Percentiles rank a stretch among this genome's conserved stretches.
Evolutionary conservation across 1,140 invertebrate genomes (phyloP).

Genomic region (Rhyzopertha dominica): DNA sequence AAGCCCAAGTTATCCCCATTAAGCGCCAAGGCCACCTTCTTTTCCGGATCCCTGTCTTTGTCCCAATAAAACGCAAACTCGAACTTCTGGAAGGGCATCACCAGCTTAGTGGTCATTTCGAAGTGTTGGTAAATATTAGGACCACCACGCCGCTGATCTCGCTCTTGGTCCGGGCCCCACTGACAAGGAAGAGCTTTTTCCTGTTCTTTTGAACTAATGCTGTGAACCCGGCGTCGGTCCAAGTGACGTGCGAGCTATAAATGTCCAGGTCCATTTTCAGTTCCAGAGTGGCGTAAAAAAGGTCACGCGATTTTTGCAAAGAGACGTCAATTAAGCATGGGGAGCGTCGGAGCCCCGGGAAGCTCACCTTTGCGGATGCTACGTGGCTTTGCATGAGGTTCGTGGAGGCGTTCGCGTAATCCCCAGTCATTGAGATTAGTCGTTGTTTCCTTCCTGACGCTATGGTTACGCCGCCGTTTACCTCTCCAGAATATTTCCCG

Average conservation of each 20-base stretch:
- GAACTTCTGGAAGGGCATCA: conserved; percentile 15
- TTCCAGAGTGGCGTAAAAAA: conserved; percentile 10
- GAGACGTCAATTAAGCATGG: conserved; percentile 15
- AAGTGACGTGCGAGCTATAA: conserved; percentile 13
- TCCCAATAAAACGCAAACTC: conserved; percentile 20
- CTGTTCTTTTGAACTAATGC: conserved; percentile 15
- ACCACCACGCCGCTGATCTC: conserved; percentile 9
- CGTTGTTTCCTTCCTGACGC: not conserved
- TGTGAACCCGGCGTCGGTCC: conserved; percentile 12
- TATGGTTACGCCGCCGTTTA: conserved; percentile 5
- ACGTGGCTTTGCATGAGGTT: conserved; percentile 15
- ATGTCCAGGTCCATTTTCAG: conserved; percentile 4
- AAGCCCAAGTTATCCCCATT: conserved; percentile 11
- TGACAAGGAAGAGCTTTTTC: conserved; percentile 15
- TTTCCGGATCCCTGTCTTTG: conserved; percentile 18
- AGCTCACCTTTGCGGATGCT: conserved; percentile 9
- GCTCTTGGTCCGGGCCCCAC: conserved; percentile 5
- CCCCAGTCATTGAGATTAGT: conserved; percentile 1
- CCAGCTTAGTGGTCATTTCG: conserved; percentile 13
- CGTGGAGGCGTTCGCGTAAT: conserved; percentile 15
- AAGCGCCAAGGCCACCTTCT: conserved; percentile 10
- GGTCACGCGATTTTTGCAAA: conserved; percentile 11
- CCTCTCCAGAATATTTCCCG: conserved; percentile 8
- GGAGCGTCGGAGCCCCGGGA: conserved; percentile 8
- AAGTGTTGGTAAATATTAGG: conserved; percentile 23